Evolutionary conservation across 2,888 invertebrate species (phyloP).

Genomic region (Ochlodes sylvanus): DNA sequence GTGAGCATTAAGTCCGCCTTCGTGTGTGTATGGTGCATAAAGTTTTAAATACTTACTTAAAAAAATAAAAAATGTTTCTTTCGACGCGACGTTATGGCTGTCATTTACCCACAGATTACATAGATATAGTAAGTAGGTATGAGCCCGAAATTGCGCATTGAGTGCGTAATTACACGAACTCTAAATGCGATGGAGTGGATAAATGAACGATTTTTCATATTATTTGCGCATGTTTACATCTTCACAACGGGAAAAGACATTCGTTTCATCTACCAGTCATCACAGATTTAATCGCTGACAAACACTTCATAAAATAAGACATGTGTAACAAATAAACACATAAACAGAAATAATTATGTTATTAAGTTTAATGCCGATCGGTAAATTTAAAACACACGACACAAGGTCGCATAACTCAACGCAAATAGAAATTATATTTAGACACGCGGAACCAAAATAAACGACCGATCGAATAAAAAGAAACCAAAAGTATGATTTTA

Average conservation of each 20-base stretch:
- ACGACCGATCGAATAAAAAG: constrained; percentile 24
- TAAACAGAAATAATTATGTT: background rate
- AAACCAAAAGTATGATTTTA: constrained; percentile 28
- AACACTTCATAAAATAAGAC: constrained; percentile 3
- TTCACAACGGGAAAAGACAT: background rate
- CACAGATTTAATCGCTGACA: constrained; percentile 3
- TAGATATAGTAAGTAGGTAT: too few relatives aligned
- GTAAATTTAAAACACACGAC: constrained; percentile 25
- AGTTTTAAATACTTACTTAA: too few relatives aligned
- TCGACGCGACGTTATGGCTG: too few relatives aligned
- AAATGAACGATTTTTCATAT: too few relatives aligned
- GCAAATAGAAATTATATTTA: constrained; percentile 34
- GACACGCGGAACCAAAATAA: constrained; percentile 26
- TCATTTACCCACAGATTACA: too few relatives aligned
- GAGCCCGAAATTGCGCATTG: too few relatives aligned
- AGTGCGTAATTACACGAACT: too few relatives aligned
- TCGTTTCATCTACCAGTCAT: background rate
- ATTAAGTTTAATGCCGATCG: constrained; percentile 13
- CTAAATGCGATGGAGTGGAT: too few relatives aligned
- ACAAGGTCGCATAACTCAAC: constrained; percentile 29
- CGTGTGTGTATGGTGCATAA: too few relatives aligned
- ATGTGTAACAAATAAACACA: background rate
- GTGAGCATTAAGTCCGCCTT: too few relatives aligned
- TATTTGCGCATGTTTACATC: background rate
- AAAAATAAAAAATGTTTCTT: too few relatives aligned